These are phyloP conservation scores for Cheirogaleus medius DNA, from an alignment of 2,113 vertebrate genomes.

Conservation along the genomic window DNA sequence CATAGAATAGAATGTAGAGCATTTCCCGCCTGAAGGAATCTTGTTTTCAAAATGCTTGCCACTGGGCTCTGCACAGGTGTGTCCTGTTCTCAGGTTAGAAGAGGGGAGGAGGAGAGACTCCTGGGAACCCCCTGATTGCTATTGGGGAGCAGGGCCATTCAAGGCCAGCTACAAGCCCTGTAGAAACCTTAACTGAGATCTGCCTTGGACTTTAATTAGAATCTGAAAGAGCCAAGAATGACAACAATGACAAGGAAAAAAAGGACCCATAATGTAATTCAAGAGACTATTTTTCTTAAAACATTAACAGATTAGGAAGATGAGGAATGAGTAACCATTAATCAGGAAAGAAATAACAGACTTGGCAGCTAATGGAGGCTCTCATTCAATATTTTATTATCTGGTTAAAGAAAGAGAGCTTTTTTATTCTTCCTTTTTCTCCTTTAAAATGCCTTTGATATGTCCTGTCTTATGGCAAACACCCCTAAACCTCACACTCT, in stretches of 20 bases:
- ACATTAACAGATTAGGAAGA: not conserved
- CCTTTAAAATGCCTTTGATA: not conserved
- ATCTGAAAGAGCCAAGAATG: not conserved
- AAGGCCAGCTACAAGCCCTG: not conserved
- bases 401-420: not conserved
- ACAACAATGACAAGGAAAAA: not conserved
- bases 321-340: not conserved
- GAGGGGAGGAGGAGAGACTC: not conserved
- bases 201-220: not conserved
- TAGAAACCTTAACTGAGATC: not conserved
- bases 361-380: not conserved
- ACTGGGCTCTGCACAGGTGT: not conserved
- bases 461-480: not conserved
- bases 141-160: accelerated
- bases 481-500: not conserved
- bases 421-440: not conserved
- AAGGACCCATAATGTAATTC: not conserved
- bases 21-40: not conserved
- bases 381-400: not conserved
- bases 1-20: no score
- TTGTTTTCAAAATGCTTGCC: not conserved
- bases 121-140: not conserved
- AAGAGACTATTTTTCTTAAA: not conserved
- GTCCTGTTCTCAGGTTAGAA: not conserved
- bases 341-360: not conserved